Evolutionary conservation across 2,113 vertebrate genomes (phyloP), one percentile per base, ranked within the genome.

Genomic region (Cnemophilus loriae): DNA sequence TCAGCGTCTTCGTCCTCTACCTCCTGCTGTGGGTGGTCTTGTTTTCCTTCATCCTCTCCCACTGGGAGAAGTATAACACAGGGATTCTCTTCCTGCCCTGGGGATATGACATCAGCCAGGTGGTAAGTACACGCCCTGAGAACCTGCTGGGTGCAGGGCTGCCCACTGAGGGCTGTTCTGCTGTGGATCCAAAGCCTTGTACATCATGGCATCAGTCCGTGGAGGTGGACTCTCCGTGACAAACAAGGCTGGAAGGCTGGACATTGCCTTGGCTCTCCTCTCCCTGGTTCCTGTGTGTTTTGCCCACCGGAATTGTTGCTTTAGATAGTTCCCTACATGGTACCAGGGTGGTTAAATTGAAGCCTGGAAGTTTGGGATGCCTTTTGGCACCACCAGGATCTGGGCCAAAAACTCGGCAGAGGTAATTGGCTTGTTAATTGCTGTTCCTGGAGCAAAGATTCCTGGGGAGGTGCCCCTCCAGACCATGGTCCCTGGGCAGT

Each of bases 21-120:
- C 98, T 98, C 92, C 98, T 99, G 80, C 97, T 99, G 6, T 99
- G 99, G 99, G 98, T 99, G 94, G 99, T 99, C 91, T 98, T 99
- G 90, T 99, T 99, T 95, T 99, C 99, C 42, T 99, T 99, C 97
- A 99, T 99, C 96, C 98, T 99, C 61, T 99, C 99, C 65, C 99
- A 99, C 97, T 99, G 99, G 99, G 99, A 99, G 98, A 99, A 99
- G 85, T 99, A 99, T 91, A 99, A 99, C 98, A 99, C 99, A 0
- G 99, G 99, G 12, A 98, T 99, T 96, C 98, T 99, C 96, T 99
- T 99, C 95, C 98, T 99, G 96, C 99, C 99, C 7, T 99, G 99
- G 99, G 99, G 99, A 50, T 99, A 99, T 93, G 99, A 99, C 97
- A 93, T 99, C 97, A 99, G 99, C 96, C 99, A 99, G 98, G 99